phyloP scores from a whole-genome alignment of 1,140 invertebrate species.

The Cherax quadricarinatus region DNA sequence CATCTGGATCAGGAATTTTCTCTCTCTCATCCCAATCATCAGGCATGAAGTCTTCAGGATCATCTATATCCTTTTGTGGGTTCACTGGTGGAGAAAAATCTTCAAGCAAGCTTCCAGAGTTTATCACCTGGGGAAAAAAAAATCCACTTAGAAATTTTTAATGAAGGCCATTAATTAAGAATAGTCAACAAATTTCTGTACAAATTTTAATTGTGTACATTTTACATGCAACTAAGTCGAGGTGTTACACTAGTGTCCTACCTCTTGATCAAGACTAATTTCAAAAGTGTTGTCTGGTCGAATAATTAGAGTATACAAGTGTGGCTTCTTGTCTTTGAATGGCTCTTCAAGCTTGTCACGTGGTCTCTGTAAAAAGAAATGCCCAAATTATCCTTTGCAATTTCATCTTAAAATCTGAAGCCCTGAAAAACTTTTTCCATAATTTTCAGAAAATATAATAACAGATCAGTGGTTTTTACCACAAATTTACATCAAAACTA shows the following conservation, averaged over 20 bases:
- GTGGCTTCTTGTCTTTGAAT: conserved; percentile 96
- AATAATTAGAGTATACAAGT: conserved; percentile 94
- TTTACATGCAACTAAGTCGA: background rate
- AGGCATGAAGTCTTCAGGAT: conserved; percentile 93
- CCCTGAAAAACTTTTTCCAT: too few relatives aligned
- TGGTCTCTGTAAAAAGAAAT: conserved; percentile 75
- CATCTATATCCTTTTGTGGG: conserved; percentile 96
- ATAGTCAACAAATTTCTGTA: too few relatives aligned
- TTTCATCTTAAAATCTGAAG: too few relatives aligned
- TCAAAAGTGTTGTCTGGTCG: conserved; percentile 90
- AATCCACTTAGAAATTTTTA: background rate
- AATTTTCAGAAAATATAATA: too few relatives aligned
- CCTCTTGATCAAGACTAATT: conserved; percentile 83
- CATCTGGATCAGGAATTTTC: conserved; percentile 93
- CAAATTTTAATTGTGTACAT: too few relatives aligned
- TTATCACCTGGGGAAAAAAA: conserved; percentile 79
- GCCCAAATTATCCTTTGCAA: too few relatives aligned
- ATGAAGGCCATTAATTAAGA: too few relatives aligned
- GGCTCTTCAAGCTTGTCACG: conserved; percentile 90
- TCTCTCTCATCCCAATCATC: conserved; percentile 98
- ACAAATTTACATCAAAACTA: background rate
- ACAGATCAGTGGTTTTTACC: too few relatives aligned
- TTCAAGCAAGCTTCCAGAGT: conserved; percentile 90
- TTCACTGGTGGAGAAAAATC: conserved; percentile 96
- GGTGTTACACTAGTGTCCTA: conserved; percentile 45